These are phyloP conservation scores for Seira ritae DNA, from an alignment of 2,888 invertebrate species.

Conservation along the genomic window DNA sequence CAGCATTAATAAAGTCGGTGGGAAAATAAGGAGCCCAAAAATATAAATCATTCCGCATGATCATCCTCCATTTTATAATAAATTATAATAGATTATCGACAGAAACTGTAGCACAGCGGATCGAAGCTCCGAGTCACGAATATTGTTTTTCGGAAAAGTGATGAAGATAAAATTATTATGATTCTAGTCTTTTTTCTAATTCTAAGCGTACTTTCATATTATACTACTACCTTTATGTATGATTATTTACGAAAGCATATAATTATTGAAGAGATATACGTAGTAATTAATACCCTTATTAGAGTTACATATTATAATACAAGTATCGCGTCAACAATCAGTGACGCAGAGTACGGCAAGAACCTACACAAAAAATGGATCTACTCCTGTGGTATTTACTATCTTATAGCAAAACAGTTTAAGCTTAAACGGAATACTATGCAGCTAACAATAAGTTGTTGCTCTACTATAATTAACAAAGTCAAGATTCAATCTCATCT, in stretches of 20 bases:
- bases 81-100: not conserved
- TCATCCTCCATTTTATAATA: not conserved
- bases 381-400: constrained; percentile 11
- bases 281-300: constrained; percentile 10
- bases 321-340: not conserved
- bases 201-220: not conserved
- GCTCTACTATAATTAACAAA: constrained; percentile 13
- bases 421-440: not conserved
- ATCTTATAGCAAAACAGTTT: not conserved
- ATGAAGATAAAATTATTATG: constrained; percentile 26
- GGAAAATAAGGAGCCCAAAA: not conserved
- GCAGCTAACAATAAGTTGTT: constrained; percentile 2
- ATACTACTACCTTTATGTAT: not conserved
- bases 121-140: not conserved
- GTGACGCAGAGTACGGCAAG: not conserved
- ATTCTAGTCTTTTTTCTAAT: constrained; percentile 41
- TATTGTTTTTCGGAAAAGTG: constrained; percentile 19
- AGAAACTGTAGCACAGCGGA: not conserved
- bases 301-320: not conserved
- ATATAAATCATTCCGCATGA: constrained; percentile 4
- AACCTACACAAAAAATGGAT: constrained; percentile 7
- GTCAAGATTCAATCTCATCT: constrained; percentile 8
- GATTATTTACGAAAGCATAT: not conserved
- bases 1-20: not conserved
- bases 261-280: not conserved